Evolutionary conservation across 1,140 invertebrate genomes (phyloP), one percentile per base, ranked within the genome.

Genomic region (Stegodyphus dumicola): DNA sequence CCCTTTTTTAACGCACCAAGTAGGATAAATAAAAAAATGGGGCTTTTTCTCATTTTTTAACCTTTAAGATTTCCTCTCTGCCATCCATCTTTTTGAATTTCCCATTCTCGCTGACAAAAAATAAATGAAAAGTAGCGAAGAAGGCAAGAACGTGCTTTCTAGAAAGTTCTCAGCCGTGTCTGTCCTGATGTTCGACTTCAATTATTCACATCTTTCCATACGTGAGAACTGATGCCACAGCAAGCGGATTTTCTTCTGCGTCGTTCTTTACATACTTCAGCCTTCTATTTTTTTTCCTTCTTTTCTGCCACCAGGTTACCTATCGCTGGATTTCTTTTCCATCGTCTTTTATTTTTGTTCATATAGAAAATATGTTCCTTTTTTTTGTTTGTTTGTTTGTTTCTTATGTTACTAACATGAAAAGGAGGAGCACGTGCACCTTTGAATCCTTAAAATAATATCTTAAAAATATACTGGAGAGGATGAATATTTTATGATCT

Each of bases 61-160:
- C 65, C 73, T 78, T 69, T 54, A 78, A 69, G 77, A 78, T 69
- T 78, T 78, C 51, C 69, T 64, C 77, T 51, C 7, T 69, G 77
- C 69, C 77, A 78, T 78, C 77, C 65, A 78, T 78, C 77, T 78
- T 67, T 69, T 15, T 13, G 60, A 77, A 77, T 65, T 77, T 77
- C 77, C 77, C 77, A 78, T 78, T 78, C 77, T 78, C 77, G 52
- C 60, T 18, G 15, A 49, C 65, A 69, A 65, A 18, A 11, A 18
- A n/a, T 9, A 11, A 51, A 64, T 33, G 60, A 77, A 77, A 56
- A 60, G 75, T 33, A 77, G 75, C 54, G 18, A 77, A 65, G 75
- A 77, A 77, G 60, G 75, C 75, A 77, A n/a, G 33, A 65, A 78
- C 77, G 77, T 78, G 77, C 77, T 53, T 78, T 48, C 52, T 78